Evolutionary conservation across 2,888 invertebrate genomes (phyloP), one percentile per base, ranked within the genome.

Genomic region (Meliscaeva auricollis): DNA sequence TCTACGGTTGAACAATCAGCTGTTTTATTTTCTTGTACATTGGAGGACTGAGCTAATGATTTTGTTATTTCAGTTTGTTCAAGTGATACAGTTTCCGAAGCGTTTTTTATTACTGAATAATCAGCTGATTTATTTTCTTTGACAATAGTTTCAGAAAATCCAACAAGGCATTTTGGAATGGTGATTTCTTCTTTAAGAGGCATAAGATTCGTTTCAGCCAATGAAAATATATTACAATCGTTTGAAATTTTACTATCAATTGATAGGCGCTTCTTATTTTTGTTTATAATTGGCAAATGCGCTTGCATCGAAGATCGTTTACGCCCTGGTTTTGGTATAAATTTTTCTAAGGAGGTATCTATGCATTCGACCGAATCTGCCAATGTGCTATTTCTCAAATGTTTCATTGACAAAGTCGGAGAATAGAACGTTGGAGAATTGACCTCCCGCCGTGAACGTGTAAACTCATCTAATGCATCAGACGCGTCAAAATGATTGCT

Each of bases 381-480:
- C 38, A 66, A 50, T 9, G 66, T 66, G 3, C 50, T 50, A 6
- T 66, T 66, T 50, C 13, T 30, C 22, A 66, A 66, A 50, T 66
- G 66, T 22, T 66, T 66, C 4, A 35, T 6, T 3, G 66, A 66
- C n/a, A 66, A 15, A 0, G 66, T 66, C 0, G 66, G 66, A 20
- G 66, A 66, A 50, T 66, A 66, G n/a, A 66, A 50, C 1, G 66
- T 66, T 35, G 66, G 66, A 0, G 66, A 66, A 11, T 50, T 35
- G 3, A 20, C 35, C n/a, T 50, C 20, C 5, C 22, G 66, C 2
- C 66, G n/a, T n/a, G 20, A 50, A 35, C 22, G 48, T 50, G n/a
- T 50, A 35, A 66, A 66, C 1, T 50, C 35, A 50, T 66, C 66
- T 15, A 66, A 35, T 20, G 11, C 66, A 50, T 66, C 66, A 1